A percentile compares a stretch with the other conserved stretches of the same genome.
Conservation (phyloP, 2,888 invertebrate genomes). For the Mamestra brassicae region DNA sequence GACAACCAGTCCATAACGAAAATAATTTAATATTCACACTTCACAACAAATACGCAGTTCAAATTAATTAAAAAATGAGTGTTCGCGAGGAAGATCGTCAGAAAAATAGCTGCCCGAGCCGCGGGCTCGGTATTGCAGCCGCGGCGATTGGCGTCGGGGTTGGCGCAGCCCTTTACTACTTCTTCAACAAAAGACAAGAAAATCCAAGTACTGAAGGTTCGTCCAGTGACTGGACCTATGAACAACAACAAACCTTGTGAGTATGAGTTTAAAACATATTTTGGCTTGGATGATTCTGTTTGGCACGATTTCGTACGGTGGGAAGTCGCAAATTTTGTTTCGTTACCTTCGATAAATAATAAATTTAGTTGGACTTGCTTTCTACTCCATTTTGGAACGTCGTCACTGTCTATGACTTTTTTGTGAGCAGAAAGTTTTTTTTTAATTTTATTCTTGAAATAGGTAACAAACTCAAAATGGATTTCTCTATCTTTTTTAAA, state of each 20-base stretch:
- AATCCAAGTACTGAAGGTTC: constrained; percentile 79
- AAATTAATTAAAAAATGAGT: constrained; percentile 76
- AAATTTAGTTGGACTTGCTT: neutral
- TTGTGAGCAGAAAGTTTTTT: neutral
- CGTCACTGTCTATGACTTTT: neutral
- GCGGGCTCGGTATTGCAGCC: constrained; percentile 84
- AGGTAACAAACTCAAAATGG: constrained; percentile 14
- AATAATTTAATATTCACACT: constrained; percentile 44
- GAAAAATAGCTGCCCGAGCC: constrained; percentile 80
- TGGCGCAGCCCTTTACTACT: constrained; percentile 87
- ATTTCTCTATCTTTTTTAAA: constrained; percentile 11
- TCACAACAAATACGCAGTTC: constrained; percentile 54
- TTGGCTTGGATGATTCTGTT: constrained; percentile 48
- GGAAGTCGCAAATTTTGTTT: constrained; percentile 16
- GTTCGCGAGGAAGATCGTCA: constrained; percentile 81
- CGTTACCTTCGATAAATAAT: constrained; percentile 29
- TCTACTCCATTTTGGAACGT: neutral
- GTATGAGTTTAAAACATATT: constrained; percentile 62
- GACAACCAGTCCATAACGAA: constrained; percentile 38
- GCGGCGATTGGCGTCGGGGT: constrained; percentile 86
- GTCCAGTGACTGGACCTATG: constrained; percentile 77
- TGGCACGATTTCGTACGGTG: constrained; percentile 57
- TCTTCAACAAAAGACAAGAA: constrained; percentile 81
- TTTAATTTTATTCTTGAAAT: neutral
- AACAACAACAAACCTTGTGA: constrained; percentile 76